Percentiles rank a stretch among this genome's conserved stretches.
These are phyloP conservation scores for Holothuria scabra DNA, from an alignment of 53 echinoderm and acorn worm genomes.

Conservation along the genomic window DNA sequence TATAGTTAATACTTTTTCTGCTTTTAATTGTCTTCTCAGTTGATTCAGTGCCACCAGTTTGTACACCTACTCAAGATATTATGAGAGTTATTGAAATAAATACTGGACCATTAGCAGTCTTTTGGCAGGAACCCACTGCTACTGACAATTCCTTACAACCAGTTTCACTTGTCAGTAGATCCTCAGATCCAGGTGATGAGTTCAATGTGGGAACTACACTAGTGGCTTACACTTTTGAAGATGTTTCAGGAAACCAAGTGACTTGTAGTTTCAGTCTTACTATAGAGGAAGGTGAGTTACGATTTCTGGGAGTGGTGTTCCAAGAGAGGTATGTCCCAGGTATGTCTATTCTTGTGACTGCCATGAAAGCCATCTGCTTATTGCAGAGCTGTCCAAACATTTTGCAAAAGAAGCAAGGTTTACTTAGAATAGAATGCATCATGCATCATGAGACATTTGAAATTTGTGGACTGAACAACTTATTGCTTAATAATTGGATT, in stretches of 20 bases:
- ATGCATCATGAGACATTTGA: no score
- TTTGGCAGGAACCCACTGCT: conserved; percentile 64
- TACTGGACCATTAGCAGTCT: conserved; percentile 42
- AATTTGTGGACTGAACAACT: no score
- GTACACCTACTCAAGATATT: conserved; percentile 17
- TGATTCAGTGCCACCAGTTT: conserved; percentile 43
- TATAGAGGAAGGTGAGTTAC: conserved; percentile 55
- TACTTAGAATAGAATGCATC: no score
- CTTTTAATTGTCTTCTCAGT: neutral
- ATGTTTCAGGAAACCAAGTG: conserved; percentile 60
- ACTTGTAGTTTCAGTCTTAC: conserved; percentile 63
- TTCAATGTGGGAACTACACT: conserved; percentile 59
- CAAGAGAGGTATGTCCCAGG: no score
- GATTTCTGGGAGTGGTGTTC: neutral
- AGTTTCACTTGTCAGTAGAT: conserved; percentile 14
- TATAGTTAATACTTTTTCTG: no score
- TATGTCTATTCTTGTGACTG: no score
- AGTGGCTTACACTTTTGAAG: conserved; percentile 58
- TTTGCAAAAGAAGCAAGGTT: no score
- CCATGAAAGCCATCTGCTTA: no score
- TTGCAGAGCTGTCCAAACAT: no score
- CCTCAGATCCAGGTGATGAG: conserved; percentile 58
- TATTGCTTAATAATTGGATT: no score
- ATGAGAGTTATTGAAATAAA: conserved; percentile 50
- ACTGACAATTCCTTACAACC: conserved; percentile 69